Evolutionary conservation across 2,113 vertebrate genomes (phyloP).

Genomic region (Sinocyclocheilus anshuiensis): DNA sequence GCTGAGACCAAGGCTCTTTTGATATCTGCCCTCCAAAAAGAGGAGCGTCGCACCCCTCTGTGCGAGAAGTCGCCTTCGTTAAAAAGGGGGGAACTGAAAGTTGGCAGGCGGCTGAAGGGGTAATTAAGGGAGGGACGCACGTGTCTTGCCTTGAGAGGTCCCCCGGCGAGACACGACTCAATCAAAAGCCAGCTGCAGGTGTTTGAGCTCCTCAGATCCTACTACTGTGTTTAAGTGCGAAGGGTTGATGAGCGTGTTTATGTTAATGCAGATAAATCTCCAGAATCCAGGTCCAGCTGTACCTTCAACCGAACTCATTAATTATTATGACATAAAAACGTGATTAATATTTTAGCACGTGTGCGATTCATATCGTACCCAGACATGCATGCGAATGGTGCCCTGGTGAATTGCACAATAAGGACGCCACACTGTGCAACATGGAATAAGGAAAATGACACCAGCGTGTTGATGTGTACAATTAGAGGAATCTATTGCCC

Average conservation of each 20-base stretch:
- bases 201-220: constrained; percentile 44
- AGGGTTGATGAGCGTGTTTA: constrained; percentile 27
- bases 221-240: constrained; percentile 39
- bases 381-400: not conserved
- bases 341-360: constrained; percentile 52
- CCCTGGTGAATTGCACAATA: constrained; percentile 41
- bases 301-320: constrained; percentile 69
- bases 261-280: constrained; percentile 60
- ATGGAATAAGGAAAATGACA: constrained; percentile 56
- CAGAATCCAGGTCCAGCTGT: constrained; percentile 68
- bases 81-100: constrained; percentile 19
- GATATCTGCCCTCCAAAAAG: constrained; percentile 26
- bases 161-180: constrained; percentile 68
- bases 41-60: not conserved
- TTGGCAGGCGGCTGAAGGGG: constrained; percentile 65
- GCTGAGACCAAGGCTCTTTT: constrained; percentile 14
- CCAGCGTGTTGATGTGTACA: constrained; percentile 56
- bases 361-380: constrained; percentile 32
- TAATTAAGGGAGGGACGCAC: constrained; percentile 72
- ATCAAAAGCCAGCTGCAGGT: constrained; percentile 77
- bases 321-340: constrained; percentile 66
- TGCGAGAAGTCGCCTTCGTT: constrained; percentile 34
- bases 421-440: constrained; percentile 48
- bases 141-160: constrained; percentile 67
- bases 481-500: constrained; percentile 61